Evolutionary conservation across 1,140 invertebrate species (phyloP).

Genomic region (Cydia pomonella): DNA sequence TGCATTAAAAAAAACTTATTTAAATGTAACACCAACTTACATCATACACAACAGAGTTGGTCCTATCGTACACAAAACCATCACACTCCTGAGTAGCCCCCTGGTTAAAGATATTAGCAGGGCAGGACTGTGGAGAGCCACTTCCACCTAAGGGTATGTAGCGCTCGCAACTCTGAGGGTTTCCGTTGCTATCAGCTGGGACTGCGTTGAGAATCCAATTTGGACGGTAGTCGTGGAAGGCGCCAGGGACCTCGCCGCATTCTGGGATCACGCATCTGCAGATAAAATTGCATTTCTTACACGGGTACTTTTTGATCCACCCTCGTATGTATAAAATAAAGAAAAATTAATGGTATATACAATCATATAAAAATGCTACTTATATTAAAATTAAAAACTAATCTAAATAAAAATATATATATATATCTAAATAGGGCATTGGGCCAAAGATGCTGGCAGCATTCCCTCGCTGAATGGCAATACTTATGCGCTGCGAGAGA

Average conservation of each 20-base stretch:
- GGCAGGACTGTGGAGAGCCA: conserved; percentile 54
- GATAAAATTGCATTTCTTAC: too few relatives aligned
- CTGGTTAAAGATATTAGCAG: conserved; percentile 51
- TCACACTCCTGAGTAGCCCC: conserved; percentile 52
- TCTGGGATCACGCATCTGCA: conserved; percentile 68
- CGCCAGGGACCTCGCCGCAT: conserved; percentile 57
- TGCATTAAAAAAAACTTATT: neutral
- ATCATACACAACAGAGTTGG: conserved; percentile 70
- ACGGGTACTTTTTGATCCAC: too few relatives aligned
- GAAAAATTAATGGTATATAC: too few relatives aligned
- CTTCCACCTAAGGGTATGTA: conserved; percentile 44
- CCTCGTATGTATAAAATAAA: too few relatives aligned
- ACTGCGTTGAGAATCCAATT: conserved; percentile 66
- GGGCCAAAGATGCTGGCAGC: too few relatives aligned
- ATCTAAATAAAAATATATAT: too few relatives aligned
- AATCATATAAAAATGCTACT: too few relatives aligned
- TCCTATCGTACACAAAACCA: conserved; percentile 59
- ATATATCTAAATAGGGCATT: too few relatives aligned
- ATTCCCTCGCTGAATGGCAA: too few relatives aligned
- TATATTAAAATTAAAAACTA: too few relatives aligned
- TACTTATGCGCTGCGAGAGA: too few relatives aligned
- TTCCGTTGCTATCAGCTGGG: conserved; percentile 47
- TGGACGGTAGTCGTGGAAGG: conserved; percentile 42
- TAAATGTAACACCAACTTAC: conserved; percentile 46
- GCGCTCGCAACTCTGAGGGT: conserved; percentile 54